Base-by-base conservation (phyloP, 2,113 vertebrate species). In the Turdus rufiventris region DNA sequence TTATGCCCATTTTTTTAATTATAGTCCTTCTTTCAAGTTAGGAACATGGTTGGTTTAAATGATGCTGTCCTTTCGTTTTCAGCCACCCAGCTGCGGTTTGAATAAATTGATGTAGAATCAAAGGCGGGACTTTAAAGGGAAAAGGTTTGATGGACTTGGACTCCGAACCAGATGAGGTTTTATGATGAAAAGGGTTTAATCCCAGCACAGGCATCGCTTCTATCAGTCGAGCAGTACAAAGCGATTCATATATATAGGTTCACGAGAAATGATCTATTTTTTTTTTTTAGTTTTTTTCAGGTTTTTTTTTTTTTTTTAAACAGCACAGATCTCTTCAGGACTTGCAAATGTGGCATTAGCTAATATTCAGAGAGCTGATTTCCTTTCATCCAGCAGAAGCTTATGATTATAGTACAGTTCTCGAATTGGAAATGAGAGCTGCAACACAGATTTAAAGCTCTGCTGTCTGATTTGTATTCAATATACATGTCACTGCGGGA, bases 121-220 rank as follows among this genome's bases (percentile, higher is more conserved):
- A 98, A 99, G 98, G 98, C 98, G 97, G 98, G 98, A 99, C 98
- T 99, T 99, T 99, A 99, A 99, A 99, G 98, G 98, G 98, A 97
- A 98, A 98, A 98, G 98, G 98, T 99, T 98, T 99, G 99, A 99
- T 99, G 99, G 99, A 99, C 99, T 98, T 98, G 98, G 98, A 98
- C 98, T 98, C 98, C 97, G 98, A 98, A 99, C 98, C 99, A 99
- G 99, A 99, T 99, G 99, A 99, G 99, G 98, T 98, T 99, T 99
- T 98, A 98, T 99, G 99, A 99, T 99, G 99, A 99, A 99, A 99
- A 99, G 98, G 97, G 98, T 98, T 98, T 99, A 99, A 99, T 99
- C 99, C 99, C 98, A 98, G 98, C 98, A 98, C 98, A 99, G 98
- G 98, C 99, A 98, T 98, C 98, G 98, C 98, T 98, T 99, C 98